Evolutionary conservation across 2,113 vertebrate species (phyloP).

Genomic region (Sebastes fasciatus): DNA sequence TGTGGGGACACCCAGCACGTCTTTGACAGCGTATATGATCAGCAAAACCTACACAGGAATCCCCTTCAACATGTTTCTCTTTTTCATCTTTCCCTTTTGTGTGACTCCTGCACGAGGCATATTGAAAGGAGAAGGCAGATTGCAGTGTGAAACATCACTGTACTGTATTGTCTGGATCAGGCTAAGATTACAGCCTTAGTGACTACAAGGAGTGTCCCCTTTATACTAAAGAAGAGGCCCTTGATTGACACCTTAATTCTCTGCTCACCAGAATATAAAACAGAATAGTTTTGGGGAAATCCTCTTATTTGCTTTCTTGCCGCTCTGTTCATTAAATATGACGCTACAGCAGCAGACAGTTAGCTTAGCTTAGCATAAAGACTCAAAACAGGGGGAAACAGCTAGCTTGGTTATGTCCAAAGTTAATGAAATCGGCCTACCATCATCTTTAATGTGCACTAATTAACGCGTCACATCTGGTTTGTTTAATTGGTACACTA

Average conservation of each 20-base stretch:
- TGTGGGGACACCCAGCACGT: constrained; percentile 7
- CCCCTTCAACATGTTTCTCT: not conserved
- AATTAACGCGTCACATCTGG: too few relatives aligned
- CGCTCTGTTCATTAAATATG: not conserved
- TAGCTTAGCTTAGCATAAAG: too few relatives aligned
- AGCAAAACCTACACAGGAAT: not conserved
- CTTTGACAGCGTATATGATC: not conserved
- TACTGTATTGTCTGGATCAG: not conserved
- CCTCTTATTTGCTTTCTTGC: not conserved
- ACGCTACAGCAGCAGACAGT: not conserved
- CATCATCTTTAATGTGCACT: too few relatives aligned
- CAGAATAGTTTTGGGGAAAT: not conserved
- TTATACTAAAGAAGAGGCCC: not conserved
- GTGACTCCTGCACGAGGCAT: not conserved
- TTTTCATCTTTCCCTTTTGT: not conserved
- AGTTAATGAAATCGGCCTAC: too few relatives aligned
- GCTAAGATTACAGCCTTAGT: not conserved
- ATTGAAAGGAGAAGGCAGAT: too few relatives aligned
- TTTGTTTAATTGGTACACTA: too few relatives aligned
- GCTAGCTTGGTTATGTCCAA: too few relatives aligned
- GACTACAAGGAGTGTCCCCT: not conserved
- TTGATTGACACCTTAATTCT: not conserved
- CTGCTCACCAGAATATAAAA: not conserved
- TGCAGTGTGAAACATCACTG: too few relatives aligned
- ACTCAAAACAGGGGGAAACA: too few relatives aligned